Base-by-base conservation (phyloP, 2,888 invertebrate species). In the Lithophane semibrunnea region DNA sequence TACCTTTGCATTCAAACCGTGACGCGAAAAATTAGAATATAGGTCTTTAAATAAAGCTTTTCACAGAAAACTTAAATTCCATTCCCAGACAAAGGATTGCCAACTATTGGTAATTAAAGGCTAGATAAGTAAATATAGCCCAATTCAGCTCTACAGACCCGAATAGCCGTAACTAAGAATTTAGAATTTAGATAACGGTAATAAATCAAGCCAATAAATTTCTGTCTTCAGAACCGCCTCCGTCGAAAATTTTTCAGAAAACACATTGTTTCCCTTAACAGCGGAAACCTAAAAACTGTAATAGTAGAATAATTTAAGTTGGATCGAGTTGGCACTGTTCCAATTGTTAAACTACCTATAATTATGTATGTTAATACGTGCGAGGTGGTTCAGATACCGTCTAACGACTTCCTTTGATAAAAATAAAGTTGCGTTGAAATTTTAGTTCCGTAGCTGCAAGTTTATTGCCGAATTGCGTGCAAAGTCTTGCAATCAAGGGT, bases 381-480 rank as follows among this genome's bases (percentile, higher is more conserved):
- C 95, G 94, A 95, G 95, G 95, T 94, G 94, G 94, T 93, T 93
- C 94, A 95, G 96, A 96, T 96, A 96, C 88, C 95, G 95, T 94
- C 96, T 96, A 96, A 96, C 96, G 96, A 96, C 96, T 96, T 96
- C 96, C 96, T 94, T 92, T 94, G 95, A 95, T 96, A 96, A 96
- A 96, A 96, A 96, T 95, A 95, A 96, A 95, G 95, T 95, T 96
- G 96, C 96, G 96, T 95, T 96, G 96, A 96, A 96, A 96, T 95
- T 96, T 96, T 91, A 96, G 96, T 96, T 96, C 96, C 96, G 95
- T 94, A 93, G 94, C 92, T 94, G 94, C 93, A 95, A 94, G 94
- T 96, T 96, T 96, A 96, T 96, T 94, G 94, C 91, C 92, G 94
- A 93, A 95, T 96, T 94, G 96, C 96, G 96, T 96, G 96, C 91